A percentile compares a stretch with the other conserved stretches of the same genome.
phyloP scores from a whole-genome alignment of 1,140 invertebrate species.

The Lepidurus arcticus region DNA sequence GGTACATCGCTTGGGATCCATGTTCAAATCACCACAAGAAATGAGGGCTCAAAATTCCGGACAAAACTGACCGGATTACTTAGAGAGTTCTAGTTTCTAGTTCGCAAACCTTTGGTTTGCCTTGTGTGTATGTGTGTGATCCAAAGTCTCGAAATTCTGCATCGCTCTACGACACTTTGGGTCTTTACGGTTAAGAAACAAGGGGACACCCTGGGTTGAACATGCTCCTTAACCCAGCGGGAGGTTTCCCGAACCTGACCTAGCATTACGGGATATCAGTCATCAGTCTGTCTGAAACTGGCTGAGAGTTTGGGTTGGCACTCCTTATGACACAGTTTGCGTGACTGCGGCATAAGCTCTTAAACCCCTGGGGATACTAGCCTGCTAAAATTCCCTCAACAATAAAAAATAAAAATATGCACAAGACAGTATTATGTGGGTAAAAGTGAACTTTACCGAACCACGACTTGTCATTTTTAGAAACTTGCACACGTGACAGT shows the following conservation, averaged over 20 bases:
- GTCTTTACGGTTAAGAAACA: slow-evolving; percentile 8
- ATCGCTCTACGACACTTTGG: neutral
- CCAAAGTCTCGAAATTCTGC: neutral
- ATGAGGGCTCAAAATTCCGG: neutral
- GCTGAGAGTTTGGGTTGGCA: neutral
- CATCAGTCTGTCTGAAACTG: neutral
- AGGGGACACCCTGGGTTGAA: slow-evolving; percentile 1
- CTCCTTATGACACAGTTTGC: neutral
- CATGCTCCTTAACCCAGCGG: slow-evolving; percentile 12
- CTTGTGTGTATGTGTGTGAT: neutral
- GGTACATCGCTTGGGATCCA: neutral
- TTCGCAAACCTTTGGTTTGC: neutral
- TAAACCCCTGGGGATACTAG: neutral
- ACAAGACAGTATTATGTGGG: neutral
- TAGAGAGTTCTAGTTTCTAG: neutral
- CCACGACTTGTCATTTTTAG: no score
- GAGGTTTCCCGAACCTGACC: neutral
- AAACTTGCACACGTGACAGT: no score
- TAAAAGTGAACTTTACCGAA: no score
- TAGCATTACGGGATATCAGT: slow-evolving; percentile 21
- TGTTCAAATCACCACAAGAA: neutral
- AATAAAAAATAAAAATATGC: neutral
- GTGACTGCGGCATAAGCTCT: neutral
- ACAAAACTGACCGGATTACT: neutral
- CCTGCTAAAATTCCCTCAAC: neutral